Evolutionary conservation across 2,113 vertebrate genomes (phyloP).

Genomic region (Cercocebus atys): DNA sequence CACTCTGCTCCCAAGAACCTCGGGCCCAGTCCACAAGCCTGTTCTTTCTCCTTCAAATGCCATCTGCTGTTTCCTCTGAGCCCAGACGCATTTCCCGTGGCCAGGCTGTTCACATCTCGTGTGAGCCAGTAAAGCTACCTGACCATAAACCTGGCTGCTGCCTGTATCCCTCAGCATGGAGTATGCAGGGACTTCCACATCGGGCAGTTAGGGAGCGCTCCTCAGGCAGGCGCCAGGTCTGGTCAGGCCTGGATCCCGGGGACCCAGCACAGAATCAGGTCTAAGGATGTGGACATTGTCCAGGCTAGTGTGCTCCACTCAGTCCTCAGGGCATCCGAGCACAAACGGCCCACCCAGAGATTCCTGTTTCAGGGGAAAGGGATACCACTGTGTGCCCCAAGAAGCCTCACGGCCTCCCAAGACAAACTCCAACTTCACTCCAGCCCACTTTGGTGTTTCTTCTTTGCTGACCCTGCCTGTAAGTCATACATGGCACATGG

Average conservation of each 20-base stretch:
- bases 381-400: accelerated
- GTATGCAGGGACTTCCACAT: background rate
- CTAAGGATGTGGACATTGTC: background rate
- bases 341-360: background rate
- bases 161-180: accelerated
- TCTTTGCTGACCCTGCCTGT: background rate
- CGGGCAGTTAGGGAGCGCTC: background rate
- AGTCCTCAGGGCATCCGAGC: background rate
- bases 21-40: background rate
- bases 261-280: background rate
- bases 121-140: background rate
- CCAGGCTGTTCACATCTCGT: no score
- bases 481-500: no score
- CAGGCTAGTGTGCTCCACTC: no score
- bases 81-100: no score
- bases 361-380: background rate
- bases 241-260: no score
- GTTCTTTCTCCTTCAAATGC: background rate
- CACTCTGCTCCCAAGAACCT: background rate
- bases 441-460: background rate
- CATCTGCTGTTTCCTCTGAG: background rate
- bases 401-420: background rate
- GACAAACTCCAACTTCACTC: background rate
- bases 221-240: background rate
- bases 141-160: background rate